Evolutionary conservation across 2,113 vertebrate genomes (phyloP).

Genomic region (Varanus komodoensis): DNA sequence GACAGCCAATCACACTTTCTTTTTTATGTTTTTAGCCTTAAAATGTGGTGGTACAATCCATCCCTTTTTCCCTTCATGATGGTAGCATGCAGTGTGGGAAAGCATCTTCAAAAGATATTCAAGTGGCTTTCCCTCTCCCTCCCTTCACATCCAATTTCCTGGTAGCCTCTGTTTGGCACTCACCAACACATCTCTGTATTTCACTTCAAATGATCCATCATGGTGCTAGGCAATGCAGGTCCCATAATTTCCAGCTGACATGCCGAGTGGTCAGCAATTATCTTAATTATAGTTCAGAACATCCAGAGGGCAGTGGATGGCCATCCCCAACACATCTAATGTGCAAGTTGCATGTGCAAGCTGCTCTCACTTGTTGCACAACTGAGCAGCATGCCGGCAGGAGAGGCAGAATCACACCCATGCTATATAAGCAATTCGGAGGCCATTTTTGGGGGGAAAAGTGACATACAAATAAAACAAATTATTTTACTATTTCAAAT

Average conservation of each 20-base stretch:
- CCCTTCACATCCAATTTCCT: neutral
- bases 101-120: neutral
- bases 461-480: too few species aligned
- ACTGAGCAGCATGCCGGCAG: neutral
- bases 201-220: neutral
- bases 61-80: too few species aligned
- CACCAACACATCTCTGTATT: neutral
- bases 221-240: too few species aligned
- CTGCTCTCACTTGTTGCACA: neutral
- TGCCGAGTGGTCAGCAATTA: too few species aligned
- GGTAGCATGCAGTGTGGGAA: neutral
- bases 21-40: neutral
- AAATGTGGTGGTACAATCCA: neutral
- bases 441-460: too few species aligned
- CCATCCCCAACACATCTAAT: too few species aligned
- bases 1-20: neutral
- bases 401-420: too few species aligned
- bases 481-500: neutral
- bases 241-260: too few species aligned
- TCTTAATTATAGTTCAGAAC: too few species aligned
- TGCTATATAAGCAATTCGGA: neutral
- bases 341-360: neutral
- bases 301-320: too few species aligned
- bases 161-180: neutral
- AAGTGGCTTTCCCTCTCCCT: neutral